Percentiles rank a stretch among this genome's conserved stretches.
These are phyloP conservation scores for Idris sp. DNA, from an alignment of 1,140 invertebrate genomes.

Conservation along the genomic window DNA sequence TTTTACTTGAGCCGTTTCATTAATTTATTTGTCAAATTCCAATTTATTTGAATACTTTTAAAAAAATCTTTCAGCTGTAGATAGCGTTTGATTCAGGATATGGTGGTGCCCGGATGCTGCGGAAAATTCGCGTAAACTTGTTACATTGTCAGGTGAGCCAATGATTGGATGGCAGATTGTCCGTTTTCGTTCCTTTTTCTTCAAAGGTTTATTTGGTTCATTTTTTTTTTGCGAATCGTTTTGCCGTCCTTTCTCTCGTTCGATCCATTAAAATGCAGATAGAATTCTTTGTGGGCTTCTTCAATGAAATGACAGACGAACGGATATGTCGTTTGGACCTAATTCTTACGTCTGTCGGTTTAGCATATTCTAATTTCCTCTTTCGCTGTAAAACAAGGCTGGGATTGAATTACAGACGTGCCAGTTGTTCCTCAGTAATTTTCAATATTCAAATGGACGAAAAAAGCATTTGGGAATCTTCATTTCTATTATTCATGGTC, in stretches of 20 bases:
- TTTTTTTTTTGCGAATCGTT: background rate
- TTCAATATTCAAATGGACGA: too few species aligned
- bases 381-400: conserved; percentile 27
- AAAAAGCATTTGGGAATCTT: too few species aligned
- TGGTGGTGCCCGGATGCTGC: conserved; percentile 33
- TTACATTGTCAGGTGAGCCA: conserved; percentile 37
- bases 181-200: conserved; percentile 34
- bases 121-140: conserved; percentile 34
- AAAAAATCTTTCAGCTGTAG: conserved; percentile 43
- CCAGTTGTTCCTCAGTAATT: too few species aligned
- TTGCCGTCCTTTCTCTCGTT: conserved; percentile 8
- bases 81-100: conserved; percentile 25
- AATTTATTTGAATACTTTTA: conserved; percentile 54
- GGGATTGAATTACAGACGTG: conserved; percentile 11
- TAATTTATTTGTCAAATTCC: conserved; percentile 55
- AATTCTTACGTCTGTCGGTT: conserved; percentile 37
- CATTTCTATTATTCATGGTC: too few species aligned
- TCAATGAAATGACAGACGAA: conserved; percentile 38
- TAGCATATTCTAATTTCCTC: conserved; percentile 51
- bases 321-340: conserved; percentile 35
- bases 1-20: too few species aligned
- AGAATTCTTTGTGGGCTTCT: conserved; percentile 41
- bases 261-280: conserved; percentile 53
- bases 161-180: conserved; percentile 53
- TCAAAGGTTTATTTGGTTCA: background rate